Percentiles rank a stretch among this genome's conserved stretches.
Evolutionary conservation across 2,797 vertebrate genomes (phyloP).

Genomic region (Chanos chanos): DNA sequence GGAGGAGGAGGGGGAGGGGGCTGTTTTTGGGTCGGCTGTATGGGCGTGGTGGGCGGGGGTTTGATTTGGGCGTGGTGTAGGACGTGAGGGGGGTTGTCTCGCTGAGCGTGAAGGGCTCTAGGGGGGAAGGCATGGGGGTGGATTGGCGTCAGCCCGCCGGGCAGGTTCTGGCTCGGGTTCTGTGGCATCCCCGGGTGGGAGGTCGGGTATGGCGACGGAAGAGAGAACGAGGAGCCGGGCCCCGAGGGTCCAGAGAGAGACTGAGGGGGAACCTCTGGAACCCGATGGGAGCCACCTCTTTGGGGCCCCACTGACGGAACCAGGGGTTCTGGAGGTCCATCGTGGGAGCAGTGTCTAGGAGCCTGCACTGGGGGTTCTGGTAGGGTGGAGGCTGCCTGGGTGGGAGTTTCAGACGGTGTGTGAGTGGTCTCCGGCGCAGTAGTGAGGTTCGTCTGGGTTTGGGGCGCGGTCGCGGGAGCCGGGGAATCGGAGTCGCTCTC

Average conservation of each 20-base stretch:
- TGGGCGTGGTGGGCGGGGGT: conserved; percentile 94
- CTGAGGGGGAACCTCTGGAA: conserved; percentile 50
- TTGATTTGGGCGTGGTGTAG: conserved; percentile 81
- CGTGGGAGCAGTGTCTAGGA: no score
- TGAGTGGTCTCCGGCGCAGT: conserved; percentile 57
- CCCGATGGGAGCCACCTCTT: conserved; percentile 47
- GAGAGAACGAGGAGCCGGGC: conserved; percentile 53
- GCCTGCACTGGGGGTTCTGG: no score
- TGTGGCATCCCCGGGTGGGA: conserved; percentile 61
- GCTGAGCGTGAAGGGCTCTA: conserved; percentile 52
- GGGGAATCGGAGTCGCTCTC: conserved; percentile 97
- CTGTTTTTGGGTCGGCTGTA: conserved; percentile 87
- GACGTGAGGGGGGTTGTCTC: conserved; percentile 44
- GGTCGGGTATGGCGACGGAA: conserved; percentile 73
- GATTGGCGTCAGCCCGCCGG: no score
- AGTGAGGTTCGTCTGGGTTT: conserved; percentile 65
- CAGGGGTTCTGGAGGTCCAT: no score
- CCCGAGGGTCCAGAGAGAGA: conserved; percentile 60
- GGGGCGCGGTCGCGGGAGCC: conserved; percentile 62
- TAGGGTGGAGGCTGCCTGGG: conserved; percentile 36
- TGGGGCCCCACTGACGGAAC: conserved; percentile 16
- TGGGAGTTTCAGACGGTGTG: conserved; percentile 56
- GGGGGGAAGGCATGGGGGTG: conserved; percentile 54
- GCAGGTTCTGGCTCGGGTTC: no score
- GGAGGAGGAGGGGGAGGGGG: conserved; percentile 79